Evolutionary conservation across 2,797 vertebrate genomes (phyloP), one percentile per base, ranked within the genome.

Genomic region (Onychomys leucogaster): DNA sequence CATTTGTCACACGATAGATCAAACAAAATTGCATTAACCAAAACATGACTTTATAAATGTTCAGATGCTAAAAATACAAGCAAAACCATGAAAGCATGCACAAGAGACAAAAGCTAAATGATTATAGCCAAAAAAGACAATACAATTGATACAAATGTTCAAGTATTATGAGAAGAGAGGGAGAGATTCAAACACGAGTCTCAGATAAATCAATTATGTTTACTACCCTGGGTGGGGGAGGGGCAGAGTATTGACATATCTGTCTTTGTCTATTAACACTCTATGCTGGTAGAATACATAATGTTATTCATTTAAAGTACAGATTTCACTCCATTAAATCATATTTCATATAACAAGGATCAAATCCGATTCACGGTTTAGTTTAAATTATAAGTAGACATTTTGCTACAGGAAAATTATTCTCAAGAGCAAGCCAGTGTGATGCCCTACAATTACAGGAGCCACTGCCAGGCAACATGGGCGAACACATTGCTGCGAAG

Each of bases 11-110:
- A 86, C 52, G 93, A 95, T 88, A 93, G 95, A 94, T 83, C 91
- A 95, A 96, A 96, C 59, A 93, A 91, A 95, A 89, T 49, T 65
- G 61, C 95, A 80, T 32, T 91, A 94, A 94, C 89, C 96, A 97
- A 97, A 87, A 46, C 94, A 85, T 29, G 86, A 84, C 69, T 94
- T 96, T 73, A 95, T 93, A 97, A 97, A 95, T 83, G 91, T 94
- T 90, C 84, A 89, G 91, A 95, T 82, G 89, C 95, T 97, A 97
- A 97, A 97, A 96, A 95, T 91, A 96, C 94, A 98, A 97, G 84
- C 86, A 96, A 98, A 97, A 85, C 92, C 93, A 94, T 94, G 65
- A 93, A 43, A 59, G 84, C 97, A 97, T 98, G 96, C 97, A 97
- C 75, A 87, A 73, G 84, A 89, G 87, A 91, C 77, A 96, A 96